Evolutionary conservation across 2,113 vertebrate species (phyloP).

Genomic region (Vulpes vulpes): DNA sequence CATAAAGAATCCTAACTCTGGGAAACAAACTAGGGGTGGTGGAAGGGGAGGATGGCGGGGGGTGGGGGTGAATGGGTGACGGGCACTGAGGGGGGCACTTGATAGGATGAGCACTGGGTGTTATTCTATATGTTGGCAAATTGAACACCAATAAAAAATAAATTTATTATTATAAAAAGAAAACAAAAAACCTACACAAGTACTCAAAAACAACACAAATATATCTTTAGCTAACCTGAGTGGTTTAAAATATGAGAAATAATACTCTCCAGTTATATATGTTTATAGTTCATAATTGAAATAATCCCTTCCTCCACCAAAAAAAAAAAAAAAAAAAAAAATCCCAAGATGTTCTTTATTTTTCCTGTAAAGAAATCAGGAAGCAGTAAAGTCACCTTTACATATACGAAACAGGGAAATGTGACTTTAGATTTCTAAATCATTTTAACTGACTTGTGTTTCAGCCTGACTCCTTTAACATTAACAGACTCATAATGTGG

Average conservation of each 20-base stretch:
- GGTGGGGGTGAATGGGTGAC: too few relatives aligned
- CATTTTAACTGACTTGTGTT: background rate
- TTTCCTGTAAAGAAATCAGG: background rate
- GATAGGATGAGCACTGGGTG: too few relatives aligned
- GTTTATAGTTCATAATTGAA: background rate
- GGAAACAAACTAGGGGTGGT: too few relatives aligned
- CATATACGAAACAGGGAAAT: background rate
- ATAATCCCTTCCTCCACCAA: background rate
- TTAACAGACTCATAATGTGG: background rate
- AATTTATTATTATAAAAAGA: background rate
- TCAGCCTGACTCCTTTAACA: background rate
- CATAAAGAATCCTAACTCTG: too few relatives aligned
- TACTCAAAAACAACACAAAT: background rate
- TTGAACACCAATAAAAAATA: background rate
- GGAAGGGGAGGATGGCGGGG: too few relatives aligned
- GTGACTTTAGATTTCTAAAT: slow-evolving; percentile 26
- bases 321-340: background rate
- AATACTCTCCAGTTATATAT: background rate
- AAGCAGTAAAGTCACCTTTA: background rate
- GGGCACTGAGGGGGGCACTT: too few relatives aligned
- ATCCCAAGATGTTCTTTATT: background rate
- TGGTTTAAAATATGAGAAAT: background rate
- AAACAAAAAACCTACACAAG: background rate
- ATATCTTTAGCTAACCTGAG: background rate
- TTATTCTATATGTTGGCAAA: too few relatives aligned